A percentile compares a stretch with the other conserved stretches of the same genome.
Conservation (phyloP, 2,888 invertebrate genomes). For the Amphipyra tragopoginis region DNA sequence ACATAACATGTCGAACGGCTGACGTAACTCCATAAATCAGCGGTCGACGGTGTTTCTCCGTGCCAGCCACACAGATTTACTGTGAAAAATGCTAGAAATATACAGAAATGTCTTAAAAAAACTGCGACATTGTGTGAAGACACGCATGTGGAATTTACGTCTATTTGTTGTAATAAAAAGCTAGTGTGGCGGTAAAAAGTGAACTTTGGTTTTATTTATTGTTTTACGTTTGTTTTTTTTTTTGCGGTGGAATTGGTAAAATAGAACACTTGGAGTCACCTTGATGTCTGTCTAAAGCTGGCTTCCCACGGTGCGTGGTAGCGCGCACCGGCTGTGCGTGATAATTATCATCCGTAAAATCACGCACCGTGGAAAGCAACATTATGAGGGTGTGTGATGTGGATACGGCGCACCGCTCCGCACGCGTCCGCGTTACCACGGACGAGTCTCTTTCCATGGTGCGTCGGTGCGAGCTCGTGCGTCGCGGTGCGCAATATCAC, state of each 20-base stretch:
- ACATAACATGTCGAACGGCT: constrained; percentile 34
- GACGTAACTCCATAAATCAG: constrained; percentile 24
- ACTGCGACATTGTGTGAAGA: constrained; percentile 8
- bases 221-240: not conserved
- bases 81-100: constrained; percentile 28
- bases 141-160: constrained; percentile 30
- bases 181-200: constrained; percentile 6
- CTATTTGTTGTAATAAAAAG: constrained; percentile 15
- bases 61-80: constrained; percentile 36
- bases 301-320: no score
- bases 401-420: no score
- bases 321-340: no score
- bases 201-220: not conserved
- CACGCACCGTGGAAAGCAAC: no score
- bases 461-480: no score
- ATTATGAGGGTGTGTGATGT: no score
- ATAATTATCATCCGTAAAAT: no score
- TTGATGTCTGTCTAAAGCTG: not conserved
- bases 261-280: not conserved
- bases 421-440: no score
- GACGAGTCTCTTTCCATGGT: no score
- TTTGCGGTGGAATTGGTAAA: not conserved
- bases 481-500: no score
- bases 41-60: constrained; percentile 20
- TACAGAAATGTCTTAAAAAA: constrained; percentile 13